phyloP scores from a whole-genome alignment of 2,888 invertebrate genomes.

The Druceiella hillmani region DNA sequence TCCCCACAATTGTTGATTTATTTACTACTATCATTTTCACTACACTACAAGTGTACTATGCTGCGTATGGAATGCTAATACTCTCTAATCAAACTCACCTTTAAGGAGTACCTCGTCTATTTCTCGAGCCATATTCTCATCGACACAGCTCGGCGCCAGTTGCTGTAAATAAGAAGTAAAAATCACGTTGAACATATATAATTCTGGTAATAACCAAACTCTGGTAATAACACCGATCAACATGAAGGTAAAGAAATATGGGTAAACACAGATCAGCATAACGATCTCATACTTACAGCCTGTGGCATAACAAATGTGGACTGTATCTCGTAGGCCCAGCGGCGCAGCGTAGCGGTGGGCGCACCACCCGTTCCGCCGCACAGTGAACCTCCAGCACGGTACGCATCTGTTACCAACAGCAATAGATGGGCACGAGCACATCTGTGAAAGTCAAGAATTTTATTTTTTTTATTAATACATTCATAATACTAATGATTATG shows the following conservation, averaged over 20 bases:
- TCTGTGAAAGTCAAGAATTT: too few relatives aligned
- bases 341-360: constrained; percentile 83
- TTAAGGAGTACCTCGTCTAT: constrained; percentile 81
- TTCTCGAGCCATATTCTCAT: constrained; percentile 83
- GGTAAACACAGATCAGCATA: too few relatives aligned
- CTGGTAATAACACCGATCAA: constrained; percentile 11
- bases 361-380: constrained; percentile 29
- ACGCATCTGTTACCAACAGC: constrained; percentile 88
- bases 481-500: too few relatives aligned
- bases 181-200: constrained; percentile 4
- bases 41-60: too few relatives aligned
- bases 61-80: too few relatives aligned
- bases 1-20: too few relatives aligned
- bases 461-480: too few relatives aligned
- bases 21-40: too few relatives aligned
- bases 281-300: constrained; percentile 64
- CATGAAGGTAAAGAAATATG: constrained; percentile 5
- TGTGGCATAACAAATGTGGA: constrained; percentile 91
- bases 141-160: constrained; percentile 70
- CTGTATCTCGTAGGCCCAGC: constrained; percentile 99
- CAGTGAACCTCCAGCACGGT: constrained; percentile 62
- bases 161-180: constrained; percentile 53
- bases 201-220: background rate
- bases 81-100: too few relatives aligned
- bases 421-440: constrained; percentile 53